Evolutionary conservation across 2,888 invertebrate species (phyloP).

Genomic region (Phanerotoma sp.): DNA sequence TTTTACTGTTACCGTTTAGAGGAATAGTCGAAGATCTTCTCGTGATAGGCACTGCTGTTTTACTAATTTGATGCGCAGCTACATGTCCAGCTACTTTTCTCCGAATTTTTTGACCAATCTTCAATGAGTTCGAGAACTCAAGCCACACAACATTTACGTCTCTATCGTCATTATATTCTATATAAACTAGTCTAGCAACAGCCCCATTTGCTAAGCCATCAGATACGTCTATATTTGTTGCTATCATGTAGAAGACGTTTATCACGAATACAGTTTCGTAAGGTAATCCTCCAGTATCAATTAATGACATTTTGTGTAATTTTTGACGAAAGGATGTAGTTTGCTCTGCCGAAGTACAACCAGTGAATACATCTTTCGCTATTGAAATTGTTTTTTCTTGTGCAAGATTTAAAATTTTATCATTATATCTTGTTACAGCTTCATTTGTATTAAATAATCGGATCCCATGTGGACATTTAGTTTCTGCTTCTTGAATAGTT

Average conservation of each 20-base stretch:
- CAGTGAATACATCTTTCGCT: conserved; percentile 7
- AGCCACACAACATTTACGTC: conserved; percentile 21
- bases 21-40: conserved; percentile 12
- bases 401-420: conserved; percentile 7
- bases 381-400: conserved; percentile 8
- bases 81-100: conserved; percentile 3
- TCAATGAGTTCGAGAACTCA: conserved; percentile 12
- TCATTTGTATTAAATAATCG: conserved; percentile 40
- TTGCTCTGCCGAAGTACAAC: conserved; percentile 9
- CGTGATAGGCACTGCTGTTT: conserved; percentile 11
- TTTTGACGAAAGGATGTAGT: conserved; percentile 10
- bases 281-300: conserved; percentile 43
- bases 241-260: conserved; percentile 36
- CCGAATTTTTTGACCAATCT: conserved; percentile 16
- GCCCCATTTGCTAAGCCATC: conserved; percentile 47
- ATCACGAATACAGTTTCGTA: conserved; percentile 35
- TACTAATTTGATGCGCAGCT: not conserved
- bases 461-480: conserved; percentile 37
- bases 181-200: conserved; percentile 37
- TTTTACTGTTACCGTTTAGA: conserved; percentile 16
- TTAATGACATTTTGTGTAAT: conserved; percentile 34
- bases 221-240: conserved; percentile 44
- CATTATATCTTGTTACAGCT: conserved; percentile 43
- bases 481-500: conserved; percentile 11
- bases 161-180: conserved; percentile 33